Evolutionary conservation across 2,113 vertebrate species (phyloP).

Genomic region (Hippotragus niger): DNA sequence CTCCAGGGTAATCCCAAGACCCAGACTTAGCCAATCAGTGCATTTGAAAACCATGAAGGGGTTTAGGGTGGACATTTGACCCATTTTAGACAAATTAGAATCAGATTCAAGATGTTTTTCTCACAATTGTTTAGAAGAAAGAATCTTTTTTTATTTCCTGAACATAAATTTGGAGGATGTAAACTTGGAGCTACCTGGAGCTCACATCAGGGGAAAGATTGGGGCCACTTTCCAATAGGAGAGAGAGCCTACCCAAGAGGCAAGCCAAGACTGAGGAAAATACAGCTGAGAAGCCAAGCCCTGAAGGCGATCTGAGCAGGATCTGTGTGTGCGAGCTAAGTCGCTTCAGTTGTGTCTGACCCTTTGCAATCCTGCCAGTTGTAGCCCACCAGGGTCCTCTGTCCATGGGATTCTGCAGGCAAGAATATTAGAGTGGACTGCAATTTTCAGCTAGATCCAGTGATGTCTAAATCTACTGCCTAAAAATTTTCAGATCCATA

Average conservation of each 20-base stretch:
- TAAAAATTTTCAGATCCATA: neutral
- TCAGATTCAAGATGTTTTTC: neutral
- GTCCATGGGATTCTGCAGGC: neutral
- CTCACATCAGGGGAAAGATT: neutral
- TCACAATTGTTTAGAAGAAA: neutral
- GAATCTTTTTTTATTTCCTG: neutral
- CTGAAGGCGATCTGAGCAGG: neutral
- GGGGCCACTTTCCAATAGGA: neutral
- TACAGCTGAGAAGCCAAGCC: neutral
- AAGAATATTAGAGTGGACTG: neutral
- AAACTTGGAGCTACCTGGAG: neutral
- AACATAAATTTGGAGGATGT: neutral
- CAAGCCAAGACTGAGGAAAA: neutral
- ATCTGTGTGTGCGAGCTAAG: neutral
- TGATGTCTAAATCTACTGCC: neutral
- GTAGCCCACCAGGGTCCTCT: neutral
- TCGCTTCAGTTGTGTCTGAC: neutral
- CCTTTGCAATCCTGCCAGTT: neutral
- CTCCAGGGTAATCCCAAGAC: neutral
- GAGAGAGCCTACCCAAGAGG: neutral
- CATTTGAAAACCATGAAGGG: neutral
- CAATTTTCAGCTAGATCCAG: neutral
- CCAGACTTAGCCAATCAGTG: neutral
- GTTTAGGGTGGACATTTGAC: neutral
- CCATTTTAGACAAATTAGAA: neutral